These are phyloP conservation scores for Brachypteracias leptosomus DNA, from an alignment of 2,113 vertebrate species.

Conservation along the genomic window DNA sequence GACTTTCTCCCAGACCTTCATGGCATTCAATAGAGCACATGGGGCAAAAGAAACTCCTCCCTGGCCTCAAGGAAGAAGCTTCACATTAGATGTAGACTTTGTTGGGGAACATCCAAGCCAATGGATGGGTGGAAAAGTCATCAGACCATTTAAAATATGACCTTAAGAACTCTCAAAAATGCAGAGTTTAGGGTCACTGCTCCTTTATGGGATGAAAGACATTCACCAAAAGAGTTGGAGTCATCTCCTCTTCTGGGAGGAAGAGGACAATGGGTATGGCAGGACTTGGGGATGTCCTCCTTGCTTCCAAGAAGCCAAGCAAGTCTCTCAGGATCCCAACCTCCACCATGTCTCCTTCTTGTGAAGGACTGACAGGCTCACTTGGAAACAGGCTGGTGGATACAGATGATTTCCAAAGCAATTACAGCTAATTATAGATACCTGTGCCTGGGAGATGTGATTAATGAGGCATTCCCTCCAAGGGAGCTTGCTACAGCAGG, in stretches of 20 bases:
- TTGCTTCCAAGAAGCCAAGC: not conserved
- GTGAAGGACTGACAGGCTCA: not conserved
- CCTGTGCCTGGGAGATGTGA: not conserved
- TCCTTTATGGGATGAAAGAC: not conserved
- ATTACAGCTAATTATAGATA: not conserved
- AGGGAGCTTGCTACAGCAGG: not conserved
- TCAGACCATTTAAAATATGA: fast-evolving
- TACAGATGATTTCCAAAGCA: not conserved
- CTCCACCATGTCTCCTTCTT: not conserved
- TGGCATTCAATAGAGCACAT: fast-evolving
- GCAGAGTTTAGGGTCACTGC: not conserved
- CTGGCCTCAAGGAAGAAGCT: not conserved
- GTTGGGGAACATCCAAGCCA: not conserved
- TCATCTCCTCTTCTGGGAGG: not conserved
- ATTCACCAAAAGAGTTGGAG: not conserved
- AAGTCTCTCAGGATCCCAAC: not conserved
- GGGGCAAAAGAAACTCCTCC: not conserved
- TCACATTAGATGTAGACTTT: not conserved
- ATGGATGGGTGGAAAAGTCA: not conserved
- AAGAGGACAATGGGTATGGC: fast-evolving
- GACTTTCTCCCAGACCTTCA: not conserved
- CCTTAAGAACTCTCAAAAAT: not conserved
- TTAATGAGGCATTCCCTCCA: not conserved
- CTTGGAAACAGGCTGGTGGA: not conserved
- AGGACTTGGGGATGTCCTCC: not conserved